These are phyloP conservation scores for Steinernema feltiae DNA, from an alignment of 1,140 invertebrate species.

Conservation along the genomic window DNA sequence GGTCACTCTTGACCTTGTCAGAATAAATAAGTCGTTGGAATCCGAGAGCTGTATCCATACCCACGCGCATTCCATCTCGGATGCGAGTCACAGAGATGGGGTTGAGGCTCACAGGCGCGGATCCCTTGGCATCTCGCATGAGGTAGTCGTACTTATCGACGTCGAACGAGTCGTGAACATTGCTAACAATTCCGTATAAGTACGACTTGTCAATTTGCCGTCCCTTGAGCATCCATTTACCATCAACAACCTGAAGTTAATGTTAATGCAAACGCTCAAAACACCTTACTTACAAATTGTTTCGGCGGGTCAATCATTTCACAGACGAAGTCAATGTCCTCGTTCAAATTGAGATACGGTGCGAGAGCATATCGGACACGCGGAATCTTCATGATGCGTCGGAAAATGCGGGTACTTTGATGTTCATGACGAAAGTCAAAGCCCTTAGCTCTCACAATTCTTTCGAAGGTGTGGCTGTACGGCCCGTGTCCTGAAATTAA, in stretches of 20 bases:
- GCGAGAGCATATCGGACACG: constrained; percentile 13
- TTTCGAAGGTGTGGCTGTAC: constrained; percentile 34
- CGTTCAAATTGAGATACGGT: constrained; percentile 17
- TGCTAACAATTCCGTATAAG: constrained; percentile 63
- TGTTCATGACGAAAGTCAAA: constrained; percentile 25
- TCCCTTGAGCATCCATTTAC: constrained; percentile 21
- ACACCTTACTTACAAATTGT: constrained; percentile 18
- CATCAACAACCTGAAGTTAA: background rate
- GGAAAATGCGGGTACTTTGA: constrained; percentile 14
- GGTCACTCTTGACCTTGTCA: constrained; percentile 59
- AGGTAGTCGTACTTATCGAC: constrained; percentile 73
- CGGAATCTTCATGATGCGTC: constrained; percentile 16
- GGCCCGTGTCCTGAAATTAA: constrained; percentile 37
- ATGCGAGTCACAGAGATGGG: constrained; percentile 45
- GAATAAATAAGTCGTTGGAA: constrained; percentile 60
- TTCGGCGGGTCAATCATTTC: constrained; percentile 19
- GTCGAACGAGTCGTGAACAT: constrained; percentile 66
- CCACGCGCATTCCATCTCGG: constrained; percentile 59
- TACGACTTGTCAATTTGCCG: constrained; percentile 30
- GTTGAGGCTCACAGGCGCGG: constrained; percentile 63
- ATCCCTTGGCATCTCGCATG: constrained; percentile 63
- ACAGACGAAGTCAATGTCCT: constrained; percentile 15
- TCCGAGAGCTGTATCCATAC: constrained; percentile 41
- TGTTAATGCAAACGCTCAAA: background rate
- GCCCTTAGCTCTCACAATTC: constrained; percentile 17